Base-by-base conservation (phyloP, 2,113 vertebrate species). In the Mandrillus leucophaeus region DNA sequence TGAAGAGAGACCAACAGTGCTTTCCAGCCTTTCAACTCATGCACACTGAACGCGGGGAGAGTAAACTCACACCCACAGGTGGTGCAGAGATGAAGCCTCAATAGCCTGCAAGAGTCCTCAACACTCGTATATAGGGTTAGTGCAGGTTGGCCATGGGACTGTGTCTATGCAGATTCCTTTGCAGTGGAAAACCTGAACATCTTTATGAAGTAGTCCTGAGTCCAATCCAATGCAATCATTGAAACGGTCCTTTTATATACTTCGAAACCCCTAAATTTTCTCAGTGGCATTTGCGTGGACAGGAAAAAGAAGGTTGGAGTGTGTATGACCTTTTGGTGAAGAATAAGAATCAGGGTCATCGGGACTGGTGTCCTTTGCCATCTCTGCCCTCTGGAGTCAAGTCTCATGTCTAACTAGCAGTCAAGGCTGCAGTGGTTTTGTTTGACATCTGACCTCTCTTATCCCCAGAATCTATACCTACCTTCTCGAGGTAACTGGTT, bases 91-190 rank as follows among this genome's bases (percentile, higher is more conserved):
- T 1, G 8, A 10, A 76, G 13, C 30, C n/a, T 23, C 66, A 2
- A 6, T 35, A 4, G 40, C 43, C 35, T 27, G 30, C 2, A 43
- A 66, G 20, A 3, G 23, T 18, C 27, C 17, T 16, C 11, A 20
- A 8, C 10, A 0, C 12, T 40, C 6, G 14, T 72, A 1, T 0
- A 1, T 5, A 7, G 30, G 61, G 23, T 38, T 20, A 3, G 25
- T 17, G 17, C 1, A 55, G 32, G 22, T 22, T 14, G 68, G 3
- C 32, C 3, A 5, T 10, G 20, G 45, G 8, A 30, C 35, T 12
- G 23, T 11, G 11, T 9, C 43, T 32, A 3, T 23, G 11, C 30
- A 48, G 14, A 40, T 17, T 5, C 12, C 20, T 82, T 87, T 70
- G 9, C 11, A 52, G 23, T 52, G 30, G n/a, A 30, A 90, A 80